Evolutionary conservation across 2,888 invertebrate genomes (phyloP), one percentile per base, ranked within the genome.

Genomic region (Sthenelais limicola): DNA sequence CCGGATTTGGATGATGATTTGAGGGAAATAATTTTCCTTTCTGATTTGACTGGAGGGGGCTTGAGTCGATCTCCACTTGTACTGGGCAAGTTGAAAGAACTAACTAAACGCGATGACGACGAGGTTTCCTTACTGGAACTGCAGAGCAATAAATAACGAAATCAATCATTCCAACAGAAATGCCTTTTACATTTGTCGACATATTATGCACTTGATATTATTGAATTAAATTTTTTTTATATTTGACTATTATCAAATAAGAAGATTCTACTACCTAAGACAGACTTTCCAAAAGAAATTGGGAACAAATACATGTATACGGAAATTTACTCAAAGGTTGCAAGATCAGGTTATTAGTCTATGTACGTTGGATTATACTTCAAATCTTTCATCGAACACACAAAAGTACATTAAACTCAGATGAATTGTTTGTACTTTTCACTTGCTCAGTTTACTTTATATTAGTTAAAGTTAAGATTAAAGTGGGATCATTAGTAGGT

Each of bases 1-100:
- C 66, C 21, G 12, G 69, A 52, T 33, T 24, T 33, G 9, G 70
- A 15, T n/a, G 70, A 70, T 35, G 62, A 24, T 3, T 54, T 76
- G 9, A 85, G 74, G 73, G 82, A 82, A 28, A 85, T 80, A 32
- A 77, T 80, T 76, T 85, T 85, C 69, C 78, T 81, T 5, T 80
- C 77, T 72, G 78, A 77, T 71, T 82, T 80, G 15, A 84, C 78
- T 43, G 82, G 82, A 5, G 83, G 84, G 5, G 82, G 83, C 71
- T 84, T 84, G 21, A 84, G 74, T 3, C 82, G 76, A 30, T 80
- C 79, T 21, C 43, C 48, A 5, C 38, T 21, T 24, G 52, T 28
- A 47, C 73, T 72, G 3, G 77, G 52, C 7, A 49, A 35, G 26
- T 66, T 77, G 66, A 78, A 78, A 7, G 80, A 78, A 43, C 80